These are phyloP conservation scores for Typhlichthys eigenmanni DNA, from an alignment of 2,797 vertebrate species.

Conservation along the genomic window DNA sequence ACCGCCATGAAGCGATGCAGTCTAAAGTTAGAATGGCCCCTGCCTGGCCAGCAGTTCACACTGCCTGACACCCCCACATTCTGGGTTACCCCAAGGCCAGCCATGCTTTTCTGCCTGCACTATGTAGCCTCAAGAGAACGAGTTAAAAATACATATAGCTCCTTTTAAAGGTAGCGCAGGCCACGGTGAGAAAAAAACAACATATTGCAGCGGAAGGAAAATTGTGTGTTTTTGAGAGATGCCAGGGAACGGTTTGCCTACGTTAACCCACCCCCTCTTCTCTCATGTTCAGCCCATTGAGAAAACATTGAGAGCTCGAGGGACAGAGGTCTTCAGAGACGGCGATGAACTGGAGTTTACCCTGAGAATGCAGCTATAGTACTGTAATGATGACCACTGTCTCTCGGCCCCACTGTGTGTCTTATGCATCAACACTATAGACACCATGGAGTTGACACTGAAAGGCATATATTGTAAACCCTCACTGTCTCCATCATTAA, in stretches of 20 bases:
- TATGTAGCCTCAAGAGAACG: slow-evolving; percentile 58
- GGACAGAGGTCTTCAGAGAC: slow-evolving; percentile 24
- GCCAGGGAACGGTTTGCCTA: slow-evolving; percentile 35
- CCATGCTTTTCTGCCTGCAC: slow-evolving; percentile 52
- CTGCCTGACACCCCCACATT: slow-evolving; percentile 71
- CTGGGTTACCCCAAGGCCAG: slow-evolving; percentile 69
- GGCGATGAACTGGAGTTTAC: slow-evolving; percentile 34
- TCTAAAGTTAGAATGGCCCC: slow-evolving; percentile 71
- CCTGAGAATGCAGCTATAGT: slow-evolving; percentile 37
- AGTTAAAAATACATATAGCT: slow-evolving; percentile 76
- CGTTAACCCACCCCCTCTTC: slow-evolving; percentile 77
- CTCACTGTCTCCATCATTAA: too few species aligned
- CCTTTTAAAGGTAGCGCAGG: slow-evolving; percentile 74
- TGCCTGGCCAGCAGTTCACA: slow-evolving; percentile 54
- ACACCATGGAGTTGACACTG: background rate
- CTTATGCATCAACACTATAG: background rate
- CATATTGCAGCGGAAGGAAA: slow-evolving; percentile 56
- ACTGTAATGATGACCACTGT: slow-evolving; percentile 29
- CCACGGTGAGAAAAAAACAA: slow-evolving; percentile 55
- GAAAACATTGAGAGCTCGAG: slow-evolving; percentile 27
- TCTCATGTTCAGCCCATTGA: slow-evolving; percentile 70
- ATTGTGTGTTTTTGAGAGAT: slow-evolving; percentile 63
- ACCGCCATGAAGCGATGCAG: slow-evolving; percentile 62
- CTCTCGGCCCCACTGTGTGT: background rate
- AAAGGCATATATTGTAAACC: background rate